Evolutionary conservation across 2,797 vertebrate species (phyloP), one percentile per base, ranked within the genome.

Genomic region (Coendou prehensilis): DNA sequence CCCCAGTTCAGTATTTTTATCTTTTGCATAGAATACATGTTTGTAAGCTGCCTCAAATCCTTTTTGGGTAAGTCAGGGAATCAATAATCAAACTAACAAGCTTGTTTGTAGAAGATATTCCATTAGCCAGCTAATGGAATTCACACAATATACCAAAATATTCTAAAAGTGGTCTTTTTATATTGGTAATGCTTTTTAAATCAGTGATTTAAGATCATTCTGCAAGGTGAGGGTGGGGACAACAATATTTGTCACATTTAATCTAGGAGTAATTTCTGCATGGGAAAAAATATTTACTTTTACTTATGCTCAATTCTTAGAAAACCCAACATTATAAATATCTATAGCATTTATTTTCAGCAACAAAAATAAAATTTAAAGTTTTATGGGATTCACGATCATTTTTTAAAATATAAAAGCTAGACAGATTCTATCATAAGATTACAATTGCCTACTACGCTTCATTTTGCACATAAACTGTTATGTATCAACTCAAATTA

Each of bases 301-400:
- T 57, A 86, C 28, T 93, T 96, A 61, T 64, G 54, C 15, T 93
- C 50, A 97, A 76, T 71, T 95, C 73, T 81, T 88, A 7, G 83
- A 88, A 94, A 87, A 90, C 8, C 9, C 59, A 96, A 61, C 57
- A 67, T 80, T 11, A 64, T 23, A 94, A 89, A 67, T 80, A 92
- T 22, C 4, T 90, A 47, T 23, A 86, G 15, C 5, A 61, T 79
- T 95, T 87, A 83, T 73, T 93, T 97, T 87, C 28, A 91, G 57
- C n/a, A 95, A 75, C 2, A 50, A 15, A 83, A 96, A 33, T 91
- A 90, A 89, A 56, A 37, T 20, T 61, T 67, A 64, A 54, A 67
- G 54, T 92, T 81, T 86, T 78, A 89, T 63, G 52, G 5, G 23
- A 91, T 61, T 86, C 80, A 89, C 17, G 18, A 95, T 15, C 6